Evolutionary conservation across 2,888 invertebrate species (phyloP), one percentile per base, ranked within the genome.

Genomic region (Graphium colonna): DNA sequence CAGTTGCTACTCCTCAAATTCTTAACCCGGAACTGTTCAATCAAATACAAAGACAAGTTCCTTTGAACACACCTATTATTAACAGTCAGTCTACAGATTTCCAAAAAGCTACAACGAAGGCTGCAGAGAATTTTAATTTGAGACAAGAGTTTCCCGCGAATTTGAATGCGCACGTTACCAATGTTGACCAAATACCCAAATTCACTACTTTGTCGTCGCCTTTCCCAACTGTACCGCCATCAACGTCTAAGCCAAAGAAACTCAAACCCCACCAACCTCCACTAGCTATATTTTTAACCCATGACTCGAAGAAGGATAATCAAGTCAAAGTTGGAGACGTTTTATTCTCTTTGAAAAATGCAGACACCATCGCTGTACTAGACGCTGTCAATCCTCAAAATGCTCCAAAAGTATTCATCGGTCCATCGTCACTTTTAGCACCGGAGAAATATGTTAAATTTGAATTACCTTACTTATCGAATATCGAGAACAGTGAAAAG

Each of bases 181-280:
- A 74, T 8, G 52, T 71, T 3, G 82, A 84, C 47, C 80, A 81
- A 61, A 74, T 86, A 13, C 77, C 87, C 0, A 82, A 82, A 58
- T 84, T 79, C 58, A 82, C 89, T 0, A 83, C 86, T 1, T 59
- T 77, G 16, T 65, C 79, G 1, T 69, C 84, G 1, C 82, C 86
- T 0, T 82, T 84, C 56, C 80, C 88, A 2, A 82, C 88, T 0
- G 74, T 81, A 9, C 73, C 82, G 1, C 79, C 87, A 26, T 17
- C 54, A 5, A 54, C 54, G 12, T 75, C 77, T 0, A 87, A 77
- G 61, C 82, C 91, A 0, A 92, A 90, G 50, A 93, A 93, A 68
- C 79, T 92, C 0, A 94, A 93, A 66, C 94, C 96, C 0, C 95
- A 96, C 76, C 96, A 96, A 71, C 96, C 96, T 1, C 96, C 96